Base-by-base conservation (phyloP, 2,113 vertebrate species). In the Chloropsis cyanopogon region DNA sequence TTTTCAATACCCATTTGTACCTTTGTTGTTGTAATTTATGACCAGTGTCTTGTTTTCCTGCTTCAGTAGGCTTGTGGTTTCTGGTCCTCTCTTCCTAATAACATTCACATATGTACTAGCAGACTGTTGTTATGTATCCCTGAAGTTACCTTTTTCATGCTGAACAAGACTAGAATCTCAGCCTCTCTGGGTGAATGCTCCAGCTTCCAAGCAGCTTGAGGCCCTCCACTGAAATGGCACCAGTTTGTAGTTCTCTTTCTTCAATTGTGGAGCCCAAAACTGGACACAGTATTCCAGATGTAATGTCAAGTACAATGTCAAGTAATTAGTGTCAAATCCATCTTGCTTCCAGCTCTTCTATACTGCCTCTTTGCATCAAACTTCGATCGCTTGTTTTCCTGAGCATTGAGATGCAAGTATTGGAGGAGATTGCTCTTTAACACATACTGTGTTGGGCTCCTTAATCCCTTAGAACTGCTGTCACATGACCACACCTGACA, bases 101-200 rank as follows among this genome's bases (percentile, higher is more conserved):
- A 47, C 3, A 26, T 52, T 19, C 14, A 7, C 11, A 39, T 41
- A 64, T 0, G 0, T 35, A 56, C 11, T 12, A 22, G 5, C 12
- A 88, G 29, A 26, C 18, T 65, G 21, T 19, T 64, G 4, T 21
- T 64, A 35, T 2, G 11, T 31, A 19, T 14, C n/a, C 12, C 10
- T 64, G 59, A 91, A 86, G 35, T 7, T 50, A 7, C 9, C 4
- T 42, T 76, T 82, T 80, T 20, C 5, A 6, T 29, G 13, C 4
- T 65, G n/a, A 84, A n/a, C 2, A 42, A 22, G 7, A 19, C 29
- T 44, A 33, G 14, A 68, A 71, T 64, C 28, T 76, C 20, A 71
- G 8, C 7, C 9, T 61, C 41, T 70, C 15, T 23, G 21, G 20
- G 7, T 3, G 4, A 60, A 5, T 64, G 6, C 4, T 73, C 11